Base-by-base conservation (phyloP, 2,113 vertebrate genomes). In the Oryctolagus cuniculus region DNA sequence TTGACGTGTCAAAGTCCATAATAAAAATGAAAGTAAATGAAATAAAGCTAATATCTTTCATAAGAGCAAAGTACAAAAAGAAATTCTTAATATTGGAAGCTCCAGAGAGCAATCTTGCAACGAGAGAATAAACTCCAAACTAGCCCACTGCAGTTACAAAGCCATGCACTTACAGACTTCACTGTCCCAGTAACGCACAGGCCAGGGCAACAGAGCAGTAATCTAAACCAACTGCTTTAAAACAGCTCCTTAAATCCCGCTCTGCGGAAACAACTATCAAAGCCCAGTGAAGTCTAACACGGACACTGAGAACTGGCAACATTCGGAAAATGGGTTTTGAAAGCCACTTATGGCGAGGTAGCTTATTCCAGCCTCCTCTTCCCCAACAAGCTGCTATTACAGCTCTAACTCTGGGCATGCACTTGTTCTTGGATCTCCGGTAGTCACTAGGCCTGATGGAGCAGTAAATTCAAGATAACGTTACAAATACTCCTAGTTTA, bases 11-110 rank as follows among this genome's bases (percentile, higher is more conserved):
- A 93, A 92, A 91, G 75, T 38, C 4, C 22, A 29, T 13, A 66
- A 72, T 70, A 93, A 95, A 87, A 89, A 95, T 77, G 31, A 25
- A 84, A 93, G 81, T 25, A 13, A 73, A 78, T 36, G 24, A 77
- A 36, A 85, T 69, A 49, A 96, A 83, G 36, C 38, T 85, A 82
- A 49, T 36, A 51, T 77, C 49, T 90, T 83, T 73, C 53, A 15
- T 44, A 75, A 84, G 66, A 94, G 63, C 89, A 72, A 94, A 27
- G 5, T 36, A 72, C 6, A 61, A 70, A 83, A 75, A 88, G 51
- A 66, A 70, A 24, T 31, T 77, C 67, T 69, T 69, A 77, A 21
- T 27, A 12, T 0, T 66, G n/a, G 66, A 61, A 34, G 36, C 29
- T 74, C 77, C 38, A 53, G 77, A 89, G 87, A 31, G 16, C 29